A percentile compares a stretch with the other conserved stretches of the same genome.
Conservation (phyloP, 2,888 invertebrate genomes). For the Catocala nupta region DNA sequence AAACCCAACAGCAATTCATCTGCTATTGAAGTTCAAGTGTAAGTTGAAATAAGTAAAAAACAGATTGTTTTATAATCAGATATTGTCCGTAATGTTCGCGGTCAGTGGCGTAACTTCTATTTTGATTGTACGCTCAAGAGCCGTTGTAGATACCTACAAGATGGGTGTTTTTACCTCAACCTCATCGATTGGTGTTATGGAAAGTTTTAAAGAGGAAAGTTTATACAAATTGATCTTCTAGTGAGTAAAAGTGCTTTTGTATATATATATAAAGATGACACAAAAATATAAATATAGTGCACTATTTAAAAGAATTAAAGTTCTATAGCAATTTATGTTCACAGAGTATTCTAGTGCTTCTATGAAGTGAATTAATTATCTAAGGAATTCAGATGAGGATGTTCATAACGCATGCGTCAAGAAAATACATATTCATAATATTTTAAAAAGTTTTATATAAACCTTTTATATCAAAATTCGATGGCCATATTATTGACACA, state of each 20-base stretch:
- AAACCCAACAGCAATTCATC: background rate
- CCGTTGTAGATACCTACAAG: conserved; percentile 12
- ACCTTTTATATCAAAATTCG: no score
- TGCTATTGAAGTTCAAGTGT: conserved; percentile 1
- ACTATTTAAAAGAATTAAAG: background rate
- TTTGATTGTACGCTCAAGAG: conserved; percentile 18
- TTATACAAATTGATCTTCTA: conserved; percentile 2
- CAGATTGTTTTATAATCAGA: conserved; percentile 3
- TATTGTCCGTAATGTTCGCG: conserved; percentile 6
- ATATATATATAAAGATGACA: no score
- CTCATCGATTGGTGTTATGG: background rate
- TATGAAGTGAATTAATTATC: no score
- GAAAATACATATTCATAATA: no score
- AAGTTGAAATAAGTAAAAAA: conserved; percentile 2
- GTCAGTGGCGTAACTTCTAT: conserved; percentile 28
- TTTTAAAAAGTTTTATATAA: no score
- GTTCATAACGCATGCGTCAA: no score
- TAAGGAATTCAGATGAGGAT: no score
- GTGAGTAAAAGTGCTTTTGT: conserved; percentile 12
- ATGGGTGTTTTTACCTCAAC: background rate
- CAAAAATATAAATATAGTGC: no score
- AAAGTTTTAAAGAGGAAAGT: conserved; percentile 7
- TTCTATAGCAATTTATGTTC: no score
- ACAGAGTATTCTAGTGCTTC: no score
- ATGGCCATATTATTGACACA: no score